A percentile compares a stretch with the other conserved stretches of the same genome.
These are phyloP conservation scores for Spinus olivaceus DNA, from an alignment of 2,797 vertebrate genomes.

Conservation along the genomic window DNA sequence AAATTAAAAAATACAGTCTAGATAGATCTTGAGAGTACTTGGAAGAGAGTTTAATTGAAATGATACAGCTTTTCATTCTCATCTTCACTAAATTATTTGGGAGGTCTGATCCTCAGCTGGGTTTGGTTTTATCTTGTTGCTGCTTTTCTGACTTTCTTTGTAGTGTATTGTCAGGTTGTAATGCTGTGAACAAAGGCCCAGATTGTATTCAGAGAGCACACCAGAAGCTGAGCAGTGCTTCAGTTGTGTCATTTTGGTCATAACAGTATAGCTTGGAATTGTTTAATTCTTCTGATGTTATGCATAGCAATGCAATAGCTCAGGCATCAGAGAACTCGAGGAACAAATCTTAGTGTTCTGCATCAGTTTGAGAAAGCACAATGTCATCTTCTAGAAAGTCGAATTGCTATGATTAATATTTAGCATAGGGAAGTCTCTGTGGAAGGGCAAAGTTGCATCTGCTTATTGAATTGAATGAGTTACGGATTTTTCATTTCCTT, in stretches of 20 bases:
- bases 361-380: background rate
- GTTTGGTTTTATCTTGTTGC: background rate
- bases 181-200: background rate
- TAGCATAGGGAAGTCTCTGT: background rate
- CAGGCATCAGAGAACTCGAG: background rate
- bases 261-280: background rate
- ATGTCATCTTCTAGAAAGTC: background rate
- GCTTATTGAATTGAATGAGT: background rate
- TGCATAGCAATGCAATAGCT: background rate
- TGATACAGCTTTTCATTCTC: background rate
- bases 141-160: background rate
- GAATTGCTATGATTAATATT: constrained; percentile 46
- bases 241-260: background rate
- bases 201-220: background rate
- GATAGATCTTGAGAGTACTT: background rate
- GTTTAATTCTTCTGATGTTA: constrained; percentile 16
- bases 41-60: background rate
- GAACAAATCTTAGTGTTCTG: background rate
- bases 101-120: background rate
- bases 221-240: background rate
- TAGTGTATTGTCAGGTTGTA: background rate
- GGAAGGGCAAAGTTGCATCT: constrained; percentile 24
- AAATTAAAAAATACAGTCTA: background rate
- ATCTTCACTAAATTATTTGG: background rate
- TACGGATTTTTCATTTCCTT: constrained; percentile 16